phyloP scores from a whole-genome alignment of 2,113 vertebrate species.

The Cryptomyrus ogoouensis region DNA sequence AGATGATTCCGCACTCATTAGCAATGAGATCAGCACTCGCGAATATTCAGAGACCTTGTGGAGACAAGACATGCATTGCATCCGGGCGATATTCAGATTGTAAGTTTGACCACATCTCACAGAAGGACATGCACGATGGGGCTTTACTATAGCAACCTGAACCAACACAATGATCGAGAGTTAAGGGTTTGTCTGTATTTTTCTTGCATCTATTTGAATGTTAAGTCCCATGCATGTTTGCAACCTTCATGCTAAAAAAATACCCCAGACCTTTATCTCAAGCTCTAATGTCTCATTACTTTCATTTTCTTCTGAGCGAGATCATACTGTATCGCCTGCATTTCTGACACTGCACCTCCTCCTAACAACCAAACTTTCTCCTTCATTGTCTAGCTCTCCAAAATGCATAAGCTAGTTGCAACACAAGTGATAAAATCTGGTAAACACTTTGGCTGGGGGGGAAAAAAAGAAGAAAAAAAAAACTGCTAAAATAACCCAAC shows the following conservation, averaged over 20 bases:
- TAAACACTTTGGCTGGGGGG: neutral
- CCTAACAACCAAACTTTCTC: neutral
- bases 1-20: conserved; percentile 40
- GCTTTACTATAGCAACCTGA: neutral
- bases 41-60: conserved; percentile 58
- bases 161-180: neutral
- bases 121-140: neutral
- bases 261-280: neutral
- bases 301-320: neutral
- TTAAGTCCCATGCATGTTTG: neutral
- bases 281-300: neutral
- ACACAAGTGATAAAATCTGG: neutral
- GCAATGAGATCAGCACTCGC: conserved; percentile 33
- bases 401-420: neutral
- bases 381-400: neutral
- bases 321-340: neutral
- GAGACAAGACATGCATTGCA: conserved; percentile 53
- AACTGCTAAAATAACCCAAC: neutral
- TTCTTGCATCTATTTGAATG: neutral
- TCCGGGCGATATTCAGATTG: conserved; percentile 26
- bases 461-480: neutral
- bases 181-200: neutral
- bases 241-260: neutral
- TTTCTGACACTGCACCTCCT: neutral
- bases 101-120: neutral